Evolutionary conservation across 2,113 vertebrate species (phyloP), one percentile per base, ranked within the genome.

Genomic region (Phalacrocorax carbo): DNA sequence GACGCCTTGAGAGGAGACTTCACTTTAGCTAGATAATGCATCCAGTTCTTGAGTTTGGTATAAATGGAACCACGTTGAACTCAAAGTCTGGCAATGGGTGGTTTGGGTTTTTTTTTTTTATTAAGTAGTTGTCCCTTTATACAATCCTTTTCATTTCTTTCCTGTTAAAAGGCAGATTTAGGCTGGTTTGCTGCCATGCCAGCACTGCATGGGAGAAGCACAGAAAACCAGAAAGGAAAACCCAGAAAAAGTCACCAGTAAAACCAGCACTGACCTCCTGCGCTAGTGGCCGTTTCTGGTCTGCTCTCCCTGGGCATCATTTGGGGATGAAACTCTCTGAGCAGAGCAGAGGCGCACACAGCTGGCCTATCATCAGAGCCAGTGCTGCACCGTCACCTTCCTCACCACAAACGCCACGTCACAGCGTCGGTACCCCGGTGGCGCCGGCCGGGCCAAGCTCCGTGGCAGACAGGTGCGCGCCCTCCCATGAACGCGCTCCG

Each of bases 281-380:
- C 3, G 3, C 0, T 2, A 0, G 34, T 3, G 29, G 7, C 0
- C 12, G 0, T 1, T 17, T 15, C 0, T 5, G 62, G 2, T 1
- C n/a, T 8, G 5, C 14, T 25, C 21, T 11, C 9, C 82, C 25
- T 1, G 14, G 38, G 29, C 34, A 10, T 7, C 3, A 0, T 1
- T 11, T 5, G 1, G 73, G 68, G 49, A 5, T 46, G 55, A 9
- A 34, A 16, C 14, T 42, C 19, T 58, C 10, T 1, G 42, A 30
- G 38, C 58, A 21, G 48, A 49, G 48, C 51, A 27, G 40, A 4
- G 21, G 29, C 30, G 17, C 25, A 3, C 27, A 2, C 10, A 11
- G 21, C 5, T 1, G 2, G 19, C 16, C 11, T 32, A 9, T 23
- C 49, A 4, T 11, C 65, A 36, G 26, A 7, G 8, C 25, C 52